phyloP scores from a whole-genome alignment of 2,113 vertebrate genomes.

The Bucco capensis region DNA sequence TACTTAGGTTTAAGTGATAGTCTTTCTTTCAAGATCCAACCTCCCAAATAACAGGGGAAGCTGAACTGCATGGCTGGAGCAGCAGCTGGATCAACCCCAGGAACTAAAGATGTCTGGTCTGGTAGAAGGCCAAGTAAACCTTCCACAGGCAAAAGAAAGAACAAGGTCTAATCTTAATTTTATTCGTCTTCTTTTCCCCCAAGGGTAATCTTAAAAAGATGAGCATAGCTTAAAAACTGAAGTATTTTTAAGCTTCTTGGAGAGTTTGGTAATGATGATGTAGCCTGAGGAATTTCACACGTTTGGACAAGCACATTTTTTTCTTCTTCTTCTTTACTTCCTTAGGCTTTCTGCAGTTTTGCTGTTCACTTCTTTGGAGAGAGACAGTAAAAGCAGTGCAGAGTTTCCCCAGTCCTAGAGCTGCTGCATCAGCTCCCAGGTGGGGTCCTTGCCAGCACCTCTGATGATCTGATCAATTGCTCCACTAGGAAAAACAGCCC shows the following conservation, averaged over 20 bases:
- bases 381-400: neutral
- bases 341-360: neutral
- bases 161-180: neutral
- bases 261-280: neutral
- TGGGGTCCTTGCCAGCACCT: neutral
- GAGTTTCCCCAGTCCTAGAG: neutral
- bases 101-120: conserved; percentile 40
- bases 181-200: neutral
- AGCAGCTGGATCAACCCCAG: neutral
- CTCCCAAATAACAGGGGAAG: neutral
- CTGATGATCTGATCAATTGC: neutral
- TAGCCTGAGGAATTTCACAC: neutral
- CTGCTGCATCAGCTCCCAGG: neutral
- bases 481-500: neutral
- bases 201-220: neutral
- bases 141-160: conserved; percentile 40
- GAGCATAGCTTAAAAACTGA: neutral
- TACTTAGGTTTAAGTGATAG: neutral
- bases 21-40: neutral
- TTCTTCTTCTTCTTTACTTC: neutral
- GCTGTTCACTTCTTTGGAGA: neutral
- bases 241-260: conserved; percentile 4
- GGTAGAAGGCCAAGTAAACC: conserved; percentile 39
- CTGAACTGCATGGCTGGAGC: neutral
- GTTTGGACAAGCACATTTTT: conserved; percentile 16